Conservation (phyloP, 2,797 vertebrate genomes). For the Pelodytes ibericus region DNA sequence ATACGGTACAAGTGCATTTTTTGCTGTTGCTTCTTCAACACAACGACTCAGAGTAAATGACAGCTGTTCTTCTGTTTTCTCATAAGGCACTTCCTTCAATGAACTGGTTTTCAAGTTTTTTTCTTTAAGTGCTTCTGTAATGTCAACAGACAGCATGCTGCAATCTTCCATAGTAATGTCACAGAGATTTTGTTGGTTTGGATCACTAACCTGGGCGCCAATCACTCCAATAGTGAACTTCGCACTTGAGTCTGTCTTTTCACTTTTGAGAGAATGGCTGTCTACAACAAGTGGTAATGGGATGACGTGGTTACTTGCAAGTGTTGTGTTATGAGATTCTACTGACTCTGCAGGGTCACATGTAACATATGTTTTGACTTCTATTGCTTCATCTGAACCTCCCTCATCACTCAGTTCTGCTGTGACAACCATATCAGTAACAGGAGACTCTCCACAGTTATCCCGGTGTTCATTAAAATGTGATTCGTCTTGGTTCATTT, state of each 20-base stretch:
- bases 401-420: not conserved
- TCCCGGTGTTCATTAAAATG: not conserved
- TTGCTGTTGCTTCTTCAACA: constrained; percentile 45
- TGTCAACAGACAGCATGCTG: not conserved
- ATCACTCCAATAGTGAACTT: not conserved
- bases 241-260: not conserved
- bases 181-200: not conserved
- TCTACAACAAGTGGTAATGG: not conserved
- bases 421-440: too few relatives aligned
- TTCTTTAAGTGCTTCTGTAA: constrained; percentile 2
- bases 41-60: constrained; percentile 28
- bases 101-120: not conserved
- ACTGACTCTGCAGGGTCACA: not conserved
- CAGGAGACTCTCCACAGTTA: not conserved
- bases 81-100: constrained; percentile 12
- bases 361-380: not conserved
- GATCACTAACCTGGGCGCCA: not conserved
- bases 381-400: not conserved
- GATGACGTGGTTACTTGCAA: not conserved
- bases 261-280: not conserved
- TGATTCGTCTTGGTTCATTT: not conserved
- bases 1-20: constrained; percentile 39
- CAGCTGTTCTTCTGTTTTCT: constrained; percentile 4
- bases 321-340: not conserved
- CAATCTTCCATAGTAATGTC: not conserved